Percentiles rank a stretch among this genome's conserved stretches.
Evolutionary conservation across 2,797 vertebrate genomes (phyloP).

Genomic region (Eleutherodactylus coqui): DNA sequence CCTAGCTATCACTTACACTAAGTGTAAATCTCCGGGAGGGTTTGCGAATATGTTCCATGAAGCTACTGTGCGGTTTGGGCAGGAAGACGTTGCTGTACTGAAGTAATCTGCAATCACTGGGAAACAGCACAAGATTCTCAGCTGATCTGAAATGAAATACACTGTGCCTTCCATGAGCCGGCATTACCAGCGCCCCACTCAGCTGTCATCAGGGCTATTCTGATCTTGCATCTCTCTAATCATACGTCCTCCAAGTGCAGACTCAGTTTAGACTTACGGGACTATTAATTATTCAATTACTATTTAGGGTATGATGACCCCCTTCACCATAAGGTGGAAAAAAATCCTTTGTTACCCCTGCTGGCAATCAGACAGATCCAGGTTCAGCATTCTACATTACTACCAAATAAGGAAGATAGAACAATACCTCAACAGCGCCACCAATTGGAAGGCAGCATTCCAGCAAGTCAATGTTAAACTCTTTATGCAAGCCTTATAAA

Average conservation of each 20-base stretch:
- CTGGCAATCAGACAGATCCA: too few relatives aligned
- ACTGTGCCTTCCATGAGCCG: background rate
- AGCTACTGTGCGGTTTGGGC: constrained; percentile 53
- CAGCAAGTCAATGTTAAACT: too few relatives aligned
- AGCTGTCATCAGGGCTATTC: background rate
- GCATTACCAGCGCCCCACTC: background rate
- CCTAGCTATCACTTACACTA: constrained; percentile 53
- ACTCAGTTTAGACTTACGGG: too few relatives aligned
- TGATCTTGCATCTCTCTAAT: background rate
- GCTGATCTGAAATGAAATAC: constrained; percentile 22
- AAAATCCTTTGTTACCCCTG: too few relatives aligned
- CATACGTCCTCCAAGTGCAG: background rate
- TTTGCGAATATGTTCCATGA: constrained; percentile 51
- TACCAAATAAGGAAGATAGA: too few relatives aligned
- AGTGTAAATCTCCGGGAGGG: constrained; percentile 50
- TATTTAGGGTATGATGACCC: too few relatives aligned
- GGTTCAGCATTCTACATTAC: too few relatives aligned
- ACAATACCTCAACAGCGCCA: too few relatives aligned
- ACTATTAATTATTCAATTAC: too few relatives aligned
- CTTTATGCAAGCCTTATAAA: too few relatives aligned
- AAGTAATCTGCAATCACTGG: constrained; percentile 43
- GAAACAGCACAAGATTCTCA: constrained; percentile 12
- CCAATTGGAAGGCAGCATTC: too few relatives aligned
- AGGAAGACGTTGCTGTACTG: constrained; percentile 37
- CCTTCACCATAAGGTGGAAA: too few relatives aligned